Percentiles rank a stretch among this genome's conserved stretches.
Evolutionary conservation across 2,797 vertebrate genomes (phyloP).

Genomic region (Thaleichthys pacificus): DNA sequence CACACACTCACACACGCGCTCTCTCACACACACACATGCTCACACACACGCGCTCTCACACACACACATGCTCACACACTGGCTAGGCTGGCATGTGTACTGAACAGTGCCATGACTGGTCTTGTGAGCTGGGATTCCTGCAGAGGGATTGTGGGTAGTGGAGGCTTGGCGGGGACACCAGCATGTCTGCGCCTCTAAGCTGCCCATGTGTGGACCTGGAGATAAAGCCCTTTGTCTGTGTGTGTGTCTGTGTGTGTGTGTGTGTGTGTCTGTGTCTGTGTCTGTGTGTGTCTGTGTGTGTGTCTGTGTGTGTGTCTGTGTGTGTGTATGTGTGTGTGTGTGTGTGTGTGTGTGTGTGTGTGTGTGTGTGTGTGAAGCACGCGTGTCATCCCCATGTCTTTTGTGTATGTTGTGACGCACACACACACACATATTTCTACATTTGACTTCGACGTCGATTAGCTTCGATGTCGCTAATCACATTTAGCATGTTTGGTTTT

Average conservation of each 20-base stretch:
- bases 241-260: slow-evolving; percentile 21
- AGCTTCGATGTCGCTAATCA: no score
- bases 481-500: no score
- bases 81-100: not conserved
- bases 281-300: not conserved
- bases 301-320: slow-evolving; percentile 21
- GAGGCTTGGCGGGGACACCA: slow-evolving; percentile 64
- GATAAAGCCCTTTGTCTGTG: slow-evolving; percentile 61
- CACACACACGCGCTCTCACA: not conserved
- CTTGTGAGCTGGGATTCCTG: slow-evolving; percentile 53
- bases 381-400: no score
- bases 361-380: not conserved
- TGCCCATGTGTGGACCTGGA: slow-evolving; percentile 66
- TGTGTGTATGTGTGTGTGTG: slow-evolving; percentile 11
- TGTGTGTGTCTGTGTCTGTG: slow-evolving; percentile 10
- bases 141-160: slow-evolving; percentile 59
- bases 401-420: no score
- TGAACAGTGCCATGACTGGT: no score
- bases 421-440: no score
- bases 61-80: not conserved
- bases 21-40: not conserved
- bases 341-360: slow-evolving; percentile 12
- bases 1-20: not conserved
- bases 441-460: no score
- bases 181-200: slow-evolving; percentile 61